Conservation (phyloP, 1,140 invertebrate species). For the Neodiprion virginianus region DNA sequence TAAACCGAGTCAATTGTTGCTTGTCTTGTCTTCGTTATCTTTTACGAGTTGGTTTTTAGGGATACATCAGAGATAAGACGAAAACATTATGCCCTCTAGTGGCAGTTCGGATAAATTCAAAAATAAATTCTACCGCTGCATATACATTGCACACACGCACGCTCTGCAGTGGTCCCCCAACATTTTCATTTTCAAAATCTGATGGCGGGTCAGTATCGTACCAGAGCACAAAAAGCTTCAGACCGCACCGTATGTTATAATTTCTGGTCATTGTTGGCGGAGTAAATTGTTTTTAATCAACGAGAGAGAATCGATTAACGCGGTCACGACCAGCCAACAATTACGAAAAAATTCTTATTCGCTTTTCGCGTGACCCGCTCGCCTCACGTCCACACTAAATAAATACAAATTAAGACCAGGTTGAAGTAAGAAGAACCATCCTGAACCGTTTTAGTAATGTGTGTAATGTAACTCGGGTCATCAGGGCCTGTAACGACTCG, state of each 20-base stretch:
- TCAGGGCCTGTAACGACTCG: neutral
- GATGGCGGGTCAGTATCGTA: no score
- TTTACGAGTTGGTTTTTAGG: neutral
- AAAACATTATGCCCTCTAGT: neutral
- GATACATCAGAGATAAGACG: neutral
- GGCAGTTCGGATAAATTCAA: neutral
- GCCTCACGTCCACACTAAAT: neutral
- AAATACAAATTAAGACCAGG: neutral
- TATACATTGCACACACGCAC: neutral
- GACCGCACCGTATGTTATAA: neutral
- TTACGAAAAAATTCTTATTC: no score
- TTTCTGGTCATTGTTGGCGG: neutral
- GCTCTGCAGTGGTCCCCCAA: no score
- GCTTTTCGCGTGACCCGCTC: no score
- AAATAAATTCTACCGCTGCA: neutral
- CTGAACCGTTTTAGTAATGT: neutral
- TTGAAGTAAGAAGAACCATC: neutral
- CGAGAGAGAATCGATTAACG: no score
- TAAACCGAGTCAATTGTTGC: neutral
- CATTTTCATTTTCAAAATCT: no score
- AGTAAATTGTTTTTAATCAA: no score
- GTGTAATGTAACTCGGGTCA: neutral
- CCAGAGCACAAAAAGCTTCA: no score
- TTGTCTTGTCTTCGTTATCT: slow-evolving; percentile 5
- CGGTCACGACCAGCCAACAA: no score